Conservation (phyloP, 2,888 invertebrate species). For the Cheilosia pagana region DNA sequence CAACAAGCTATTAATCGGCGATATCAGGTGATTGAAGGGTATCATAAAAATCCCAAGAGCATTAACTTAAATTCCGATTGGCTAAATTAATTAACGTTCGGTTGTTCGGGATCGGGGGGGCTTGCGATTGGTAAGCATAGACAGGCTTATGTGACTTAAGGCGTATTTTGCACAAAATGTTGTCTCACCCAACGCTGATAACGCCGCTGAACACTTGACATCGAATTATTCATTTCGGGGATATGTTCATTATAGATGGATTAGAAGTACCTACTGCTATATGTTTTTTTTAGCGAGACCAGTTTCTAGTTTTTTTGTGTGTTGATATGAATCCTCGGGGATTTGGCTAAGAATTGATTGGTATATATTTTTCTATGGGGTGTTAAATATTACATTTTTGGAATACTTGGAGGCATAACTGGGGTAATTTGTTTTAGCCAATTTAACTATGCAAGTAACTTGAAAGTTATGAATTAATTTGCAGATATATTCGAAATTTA, state of each 20-base stretch:
- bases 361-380: too few species aligned
- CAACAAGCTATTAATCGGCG: neutral
- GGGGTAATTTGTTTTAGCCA: too few species aligned
- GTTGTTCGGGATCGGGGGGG: too few species aligned
- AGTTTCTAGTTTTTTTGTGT: neutral
- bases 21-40: neutral
- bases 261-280: neutral
- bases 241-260: neutral
- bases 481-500: too few species aligned
- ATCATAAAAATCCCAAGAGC: constrained; percentile 4
- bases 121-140: neutral
- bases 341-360: too few species aligned
- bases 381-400: too few species aligned
- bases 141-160: neutral
- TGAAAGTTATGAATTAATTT: too few species aligned
- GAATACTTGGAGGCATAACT: too few species aligned
- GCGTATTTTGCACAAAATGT: neutral
- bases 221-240: constrained; percentile 5
- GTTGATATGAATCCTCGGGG: too few species aligned
- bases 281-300: neutral
- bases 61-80: constrained; percentile 53
- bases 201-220: neutral
- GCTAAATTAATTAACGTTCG: constrained; percentile 32
- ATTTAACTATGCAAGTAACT: too few species aligned
- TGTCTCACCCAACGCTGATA: neutral